Evolutionary conservation across 2,113 vertebrate species (phyloP), one percentile per base, ranked within the genome.

Genomic region (Tachysurus vachellii): DNA sequence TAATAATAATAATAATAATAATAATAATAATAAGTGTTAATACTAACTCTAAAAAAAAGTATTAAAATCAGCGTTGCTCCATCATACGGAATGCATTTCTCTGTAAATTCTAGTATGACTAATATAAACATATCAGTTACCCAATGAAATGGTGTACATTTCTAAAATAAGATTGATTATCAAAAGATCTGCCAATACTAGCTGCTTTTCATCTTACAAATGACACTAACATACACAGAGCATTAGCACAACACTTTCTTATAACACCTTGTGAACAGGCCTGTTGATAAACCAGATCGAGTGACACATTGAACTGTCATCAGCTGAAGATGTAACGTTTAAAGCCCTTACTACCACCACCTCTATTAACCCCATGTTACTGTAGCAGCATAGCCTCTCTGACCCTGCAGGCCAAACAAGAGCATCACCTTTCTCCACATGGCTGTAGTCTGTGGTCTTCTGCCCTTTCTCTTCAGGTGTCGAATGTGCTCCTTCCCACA

Each of bases 401-500:
- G 91, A 87, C 92, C 92, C 91, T 92, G 91, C 88, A 89, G 92
- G 91, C 92, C 90, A 91, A 92, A 91, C 66, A 71, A 77, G 88
- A 93, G 92, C 90, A 91, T 93, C 91, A 89, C 93, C 91, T 90
- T 94, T 89, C 89, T 92, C 92, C 90, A 90, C 87, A 88, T 94
- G 89, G 68, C 82, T 17, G 89, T 85, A 86, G 91, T 92, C 89
- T 90, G 92, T 90, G 93, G 92, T 91, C 91, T 94, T 85, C 89
- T 91, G 87, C 85, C 90, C 89, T 92, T 92, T 91, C 91, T 94
- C 89, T 93, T 94, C 54, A 91, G 85, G 64, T 89, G 90, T 61
- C 89, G 91, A 66, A 91, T 88, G 91, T 92, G 95, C 85, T 95
- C 94, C 86, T 79, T 93, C 64, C 94, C 93, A 94, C 94, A 96